Evolutionary conservation across 2,888 invertebrate genomes (phyloP).

Genomic region (Arenicola marina): DNA sequence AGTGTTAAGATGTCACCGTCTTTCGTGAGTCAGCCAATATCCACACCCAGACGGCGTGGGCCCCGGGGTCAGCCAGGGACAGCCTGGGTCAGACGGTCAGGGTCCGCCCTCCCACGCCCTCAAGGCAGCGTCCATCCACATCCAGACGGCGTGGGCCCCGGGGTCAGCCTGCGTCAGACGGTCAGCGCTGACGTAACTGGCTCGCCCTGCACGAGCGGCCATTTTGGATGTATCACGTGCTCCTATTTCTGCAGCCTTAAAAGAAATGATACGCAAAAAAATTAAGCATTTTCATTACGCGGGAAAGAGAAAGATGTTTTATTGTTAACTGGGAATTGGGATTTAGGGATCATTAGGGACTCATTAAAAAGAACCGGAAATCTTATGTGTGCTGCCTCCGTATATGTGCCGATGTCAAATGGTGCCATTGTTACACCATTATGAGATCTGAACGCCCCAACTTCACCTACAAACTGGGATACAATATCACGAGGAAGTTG

Average conservation of each 20-base stretch:
- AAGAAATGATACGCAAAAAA: too few relatives aligned
- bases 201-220: conserved; percentile 71
- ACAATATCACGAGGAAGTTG: too few relatives aligned
- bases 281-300: background rate
- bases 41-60: conserved; percentile 71
- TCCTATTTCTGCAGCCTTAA: conserved; percentile 54
- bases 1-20: too few relatives aligned
- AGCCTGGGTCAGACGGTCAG: too few relatives aligned
- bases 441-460: too few relatives aligned
- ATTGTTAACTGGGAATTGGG: background rate
- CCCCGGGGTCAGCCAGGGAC: conserved; percentile 74
- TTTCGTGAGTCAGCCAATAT: conserved; percentile 65
- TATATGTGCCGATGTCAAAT: background rate
- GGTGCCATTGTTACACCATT: too few relatives aligned
- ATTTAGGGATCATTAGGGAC: too few relatives aligned
- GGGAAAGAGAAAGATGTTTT: background rate
- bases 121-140: conserved; percentile 67
- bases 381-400: background rate
- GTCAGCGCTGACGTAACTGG: conserved; percentile 71
- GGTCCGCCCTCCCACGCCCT: background rate
- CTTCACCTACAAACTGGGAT: too few relatives aligned
- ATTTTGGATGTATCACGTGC: conserved; percentile 59
- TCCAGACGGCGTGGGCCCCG: conserved; percentile 71
- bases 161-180: conserved; percentile 69
- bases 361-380: background rate